Percentiles rank a stretch among this genome's conserved stretches.
phyloP scores from a whole-genome alignment of 2,888 invertebrate genomes.

The Lymantria dispar region DNA sequence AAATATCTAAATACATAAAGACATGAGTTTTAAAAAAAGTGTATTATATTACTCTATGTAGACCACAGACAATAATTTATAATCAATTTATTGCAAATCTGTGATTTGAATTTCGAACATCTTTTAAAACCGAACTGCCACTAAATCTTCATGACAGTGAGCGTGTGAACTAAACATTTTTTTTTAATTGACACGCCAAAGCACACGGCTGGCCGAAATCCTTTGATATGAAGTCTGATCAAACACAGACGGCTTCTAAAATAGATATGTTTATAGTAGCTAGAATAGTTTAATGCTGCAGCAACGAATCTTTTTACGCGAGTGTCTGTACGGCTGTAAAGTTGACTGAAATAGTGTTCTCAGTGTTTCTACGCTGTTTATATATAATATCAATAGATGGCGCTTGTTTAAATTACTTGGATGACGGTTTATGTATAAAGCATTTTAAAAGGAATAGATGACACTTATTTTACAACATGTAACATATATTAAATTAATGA shows the following conservation, averaged over 20 bases:
- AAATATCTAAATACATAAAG: too few relatives aligned
- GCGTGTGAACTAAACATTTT: constrained; percentile 4
- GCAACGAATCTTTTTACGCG: constrained; percentile 21
- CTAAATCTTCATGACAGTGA: constrained; percentile 8
- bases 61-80: background rate
- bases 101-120: constrained; percentile 2
- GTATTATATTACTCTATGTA: background rate
- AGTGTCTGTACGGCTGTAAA: constrained; percentile 9
- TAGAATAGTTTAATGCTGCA: constrained; percentile 23
- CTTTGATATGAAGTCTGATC: constrained; percentile 39
- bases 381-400: constrained; percentile 15
- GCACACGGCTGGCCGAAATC: constrained; percentile 21
- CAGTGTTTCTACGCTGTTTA: background rate
- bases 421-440: too few relatives aligned
- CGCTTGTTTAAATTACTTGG: constrained; percentile 1
- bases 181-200: constrained; percentile 31
- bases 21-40: too few relatives aligned
- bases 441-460: too few relatives aligned
- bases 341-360: constrained; percentile 2
- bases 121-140: constrained; percentile 1
- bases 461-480: too few relatives aligned
- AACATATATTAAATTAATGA: too few relatives aligned
- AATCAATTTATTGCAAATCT: background rate
- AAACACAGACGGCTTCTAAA: constrained; percentile 47
- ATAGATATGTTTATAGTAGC: constrained; percentile 45